Evolutionary conservation across 2,888 invertebrate genomes (phyloP).

Genomic region (Beris morrisii): DNA sequence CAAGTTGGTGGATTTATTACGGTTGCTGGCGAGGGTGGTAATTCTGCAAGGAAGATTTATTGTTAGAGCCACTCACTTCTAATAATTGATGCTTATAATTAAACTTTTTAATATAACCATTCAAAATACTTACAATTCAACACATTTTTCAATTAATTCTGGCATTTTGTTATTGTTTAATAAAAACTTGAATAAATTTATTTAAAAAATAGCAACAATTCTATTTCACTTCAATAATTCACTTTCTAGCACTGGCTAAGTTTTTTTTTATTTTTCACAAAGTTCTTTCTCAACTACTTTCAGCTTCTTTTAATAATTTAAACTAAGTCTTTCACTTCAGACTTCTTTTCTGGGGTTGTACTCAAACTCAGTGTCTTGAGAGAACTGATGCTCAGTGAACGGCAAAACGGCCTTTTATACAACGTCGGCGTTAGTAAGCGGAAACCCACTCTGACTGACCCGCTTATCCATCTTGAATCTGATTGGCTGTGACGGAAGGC

Average conservation of each 20-base stretch:
- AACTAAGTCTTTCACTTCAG: not conserved
- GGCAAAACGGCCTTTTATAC: conserved; percentile 19
- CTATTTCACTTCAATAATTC: conserved; percentile 12
- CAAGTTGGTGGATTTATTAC: conserved; percentile 44
- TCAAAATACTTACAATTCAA: conserved; percentile 20
- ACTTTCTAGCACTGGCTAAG: not conserved
- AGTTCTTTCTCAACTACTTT: not conserved
- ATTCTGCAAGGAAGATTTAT: conserved; percentile 6
- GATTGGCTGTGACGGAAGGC: conserved; percentile 21
- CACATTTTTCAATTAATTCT: conserved; percentile 25
- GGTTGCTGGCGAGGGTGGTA: conserved; percentile 1
- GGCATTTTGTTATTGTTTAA: conserved; percentile 19
- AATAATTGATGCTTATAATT: no score
- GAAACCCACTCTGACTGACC: conserved; percentile 15
- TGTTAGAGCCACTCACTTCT: not conserved
- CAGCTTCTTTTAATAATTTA: conserved; percentile 7
- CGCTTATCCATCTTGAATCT: not conserved
- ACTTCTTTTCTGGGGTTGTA: not conserved
- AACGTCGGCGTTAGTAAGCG: not conserved
- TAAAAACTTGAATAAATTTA: not conserved
- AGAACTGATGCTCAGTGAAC: conserved; percentile 22
- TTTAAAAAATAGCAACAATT: not conserved
- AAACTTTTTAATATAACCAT: no score
- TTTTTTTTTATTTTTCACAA: not conserved
- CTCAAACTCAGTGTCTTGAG: conserved; percentile 22